Evolutionary conservation across 2,888 invertebrate species (phyloP), one percentile per base, ranked within the genome.

Genomic region (Pristionchus arcanus): DNA sequence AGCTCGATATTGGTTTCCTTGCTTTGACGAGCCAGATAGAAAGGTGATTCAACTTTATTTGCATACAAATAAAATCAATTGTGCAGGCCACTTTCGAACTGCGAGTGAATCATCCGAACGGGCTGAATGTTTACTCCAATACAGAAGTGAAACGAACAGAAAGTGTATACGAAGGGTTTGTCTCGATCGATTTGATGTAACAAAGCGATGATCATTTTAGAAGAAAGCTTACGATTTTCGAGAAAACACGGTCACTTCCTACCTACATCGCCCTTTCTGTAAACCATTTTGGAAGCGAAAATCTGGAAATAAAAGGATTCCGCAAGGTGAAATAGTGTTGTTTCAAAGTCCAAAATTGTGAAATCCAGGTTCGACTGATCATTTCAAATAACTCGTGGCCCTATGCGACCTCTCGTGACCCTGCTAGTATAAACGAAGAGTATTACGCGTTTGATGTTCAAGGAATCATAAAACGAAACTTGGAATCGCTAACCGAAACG

Each of bases 1-100:
- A 13, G 68, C 68, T 71, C 68, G 68, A 2, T 71, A 31, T 71
- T 71, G 68, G 68, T 71, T 71, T 31, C 68, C 68, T 31, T 71
- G 68, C 31, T 71, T 71, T 71, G 31, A 71, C 19, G 68, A 71
- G 19, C 68, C 68, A 4, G 31, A 71, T 16, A 71, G 16, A 4
- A 31, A 31, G 68, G 68, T 63, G n/a, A 4, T 4, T 63, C n/a
- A 31, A 16, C 28, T 25, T 42, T 66, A 11, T 66, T 11, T 5
- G n/a, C 11, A 66, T n/a, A 11, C n/a, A 66, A 28, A 66, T 5
- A 11, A 25, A 2, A 66, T 21, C n/a, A 59, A 3, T 4, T 59
- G 63, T n/a, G 3, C 4, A 63, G 63, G 63, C 63, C 21, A 63
- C 63, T 5, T 63, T 63, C 63, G 63, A 63, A n/a, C 63, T 63